Base-by-base conservation (phyloP, 1,140 invertebrate genomes). In the Eciton burchellii region DNA sequence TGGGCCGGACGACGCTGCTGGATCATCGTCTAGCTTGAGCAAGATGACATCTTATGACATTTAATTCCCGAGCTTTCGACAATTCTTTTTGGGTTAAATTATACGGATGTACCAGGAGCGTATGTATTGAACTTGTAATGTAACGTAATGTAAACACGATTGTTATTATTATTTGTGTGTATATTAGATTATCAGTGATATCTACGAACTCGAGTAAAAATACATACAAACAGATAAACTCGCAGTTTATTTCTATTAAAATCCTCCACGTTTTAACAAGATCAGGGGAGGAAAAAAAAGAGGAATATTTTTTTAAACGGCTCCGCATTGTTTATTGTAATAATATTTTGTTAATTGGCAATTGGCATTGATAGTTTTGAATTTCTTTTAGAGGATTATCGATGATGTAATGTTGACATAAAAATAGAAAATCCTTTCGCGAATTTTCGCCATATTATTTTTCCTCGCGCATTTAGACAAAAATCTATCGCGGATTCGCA, bases 21-120 rank as follows among this genome's bases (percentile, higher is more conserved):
- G 47, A 65, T 5, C 9, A 76, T n/a, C 26, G 12, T 76, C 81
- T 43, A 5, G 26, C 66, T 70, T 72, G 81, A 35, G 35, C 2
- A 6, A 35, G 35, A 35, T 35, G 6, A 35, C 35, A 35, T 35
- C 35, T 35, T 3, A 57, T 60, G 57, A 3, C 16, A 29, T 45
- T 35, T 77, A 54, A 72, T 73, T 59, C 21, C 35, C 70, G 70
- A 84, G 57, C 19, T 24, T 29, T 65, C n/a, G n/a, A n/a, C n/a
- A n/a, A 62, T 45, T 45, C n/a, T 21, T 16, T 45, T 60, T 60
- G 43, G 12, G 0, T 72, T 24, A 73, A 45, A 71, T n/a, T n/a
- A n/a, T n/a, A n/a, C n/a, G 68, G 9, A 54, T 24, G 35, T 19
- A 65, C n/a, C 1, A 24, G 5, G 29, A 54, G 19, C 24, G 21